Evolutionary conservation across 1,140 invertebrate genomes (phyloP), one percentile per base, ranked within the genome.

Genomic region (Pinna nobilis): DNA sequence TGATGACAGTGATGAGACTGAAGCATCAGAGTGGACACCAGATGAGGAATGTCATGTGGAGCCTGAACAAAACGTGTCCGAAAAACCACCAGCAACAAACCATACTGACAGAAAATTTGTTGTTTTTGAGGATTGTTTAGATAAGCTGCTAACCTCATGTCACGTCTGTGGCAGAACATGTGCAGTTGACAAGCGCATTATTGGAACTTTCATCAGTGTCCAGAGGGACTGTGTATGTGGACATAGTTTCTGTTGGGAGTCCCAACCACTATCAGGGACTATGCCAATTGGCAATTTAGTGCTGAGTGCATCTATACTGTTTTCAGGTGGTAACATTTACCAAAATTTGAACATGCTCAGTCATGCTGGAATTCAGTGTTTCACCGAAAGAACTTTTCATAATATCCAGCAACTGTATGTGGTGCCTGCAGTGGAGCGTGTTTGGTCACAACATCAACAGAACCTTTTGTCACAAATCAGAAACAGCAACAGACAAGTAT

Each of bases 261-360:
- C 20, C 15, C 53, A 57, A 28, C 53, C 53, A 4, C 18, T 30
- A 18, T 28, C 23, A 25, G 18, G 53, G 18, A 57, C 23, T 15
- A 20, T 57, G 20, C 53, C 53, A 23, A n/a, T 57, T 18, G 53
- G 53, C 15, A 57, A 57, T 28, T 32, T 57, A 25, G 53, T 57
- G 25, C 20, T 57, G 20, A 15, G 20, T 25, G 20, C 53, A 32
- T n/a, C 20, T 7, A 57, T 57, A 23, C 15, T 57, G 30, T 57
- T 57, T 28, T 25, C 20, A 25, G 53, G 53, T 25, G 20, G 20
- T 18, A 57, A 28, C 30, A 15, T 28, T 15, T 15, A 57, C 20
- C 18, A n/a, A 25, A 28, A 25, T 23, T 25, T 57, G 20, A 57
- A 57, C 25, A n/a, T 57, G 3, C 15, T 57, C 20, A 28, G 3